These are phyloP conservation scores for Xyliphius kryptos DNA, from an alignment of 2,113 vertebrate genomes.

Conservation along the genomic window DNA sequence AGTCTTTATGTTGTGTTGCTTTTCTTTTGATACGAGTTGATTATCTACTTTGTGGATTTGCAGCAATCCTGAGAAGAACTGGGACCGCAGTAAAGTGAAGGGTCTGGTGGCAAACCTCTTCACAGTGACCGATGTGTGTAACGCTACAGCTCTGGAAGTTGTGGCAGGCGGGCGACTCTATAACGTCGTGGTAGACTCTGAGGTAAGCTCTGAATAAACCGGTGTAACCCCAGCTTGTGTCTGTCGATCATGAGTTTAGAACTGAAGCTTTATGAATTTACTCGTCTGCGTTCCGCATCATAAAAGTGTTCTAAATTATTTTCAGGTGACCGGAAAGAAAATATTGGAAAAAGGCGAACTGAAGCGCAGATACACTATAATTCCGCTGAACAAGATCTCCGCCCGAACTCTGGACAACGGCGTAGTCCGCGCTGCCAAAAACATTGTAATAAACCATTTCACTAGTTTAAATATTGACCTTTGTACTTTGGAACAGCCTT, in stretches of 20 bases:
- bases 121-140: conserved; percentile 70
- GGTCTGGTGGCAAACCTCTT: conserved; percentile 82
- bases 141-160: conserved; percentile 81
- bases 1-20: too few relatives aligned
- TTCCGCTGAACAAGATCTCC: conserved; percentile 91
- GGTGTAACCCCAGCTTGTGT: too few relatives aligned
- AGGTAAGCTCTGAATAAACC: conserved; percentile 71
- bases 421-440: conserved; percentile 69
- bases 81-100: conserved; percentile 77
- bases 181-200: conserved; percentile 88
- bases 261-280: too few relatives aligned
- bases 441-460: conserved; percentile 66
- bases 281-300: too few relatives aligned
- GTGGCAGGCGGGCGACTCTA: conserved; percentile 87
- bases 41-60: not conserved
- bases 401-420: conserved; percentile 65
- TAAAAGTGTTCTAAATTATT: too few relatives aligned
- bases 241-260: too few relatives aligned
- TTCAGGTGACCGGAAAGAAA: conserved; percentile 89
- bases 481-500: too few relatives aligned
- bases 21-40: too few relatives aligned
- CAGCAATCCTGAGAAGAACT: conserved; percentile 82
- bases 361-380: conserved; percentile 83
- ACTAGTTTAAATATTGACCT: too few relatives aligned
- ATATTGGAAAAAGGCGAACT: conserved; percentile 80